Evolutionary conservation across 2,113 vertebrate genomes (phyloP), one percentile per base, ranked within the genome.

Genomic region (Cochlearius cochlearius): DNA sequence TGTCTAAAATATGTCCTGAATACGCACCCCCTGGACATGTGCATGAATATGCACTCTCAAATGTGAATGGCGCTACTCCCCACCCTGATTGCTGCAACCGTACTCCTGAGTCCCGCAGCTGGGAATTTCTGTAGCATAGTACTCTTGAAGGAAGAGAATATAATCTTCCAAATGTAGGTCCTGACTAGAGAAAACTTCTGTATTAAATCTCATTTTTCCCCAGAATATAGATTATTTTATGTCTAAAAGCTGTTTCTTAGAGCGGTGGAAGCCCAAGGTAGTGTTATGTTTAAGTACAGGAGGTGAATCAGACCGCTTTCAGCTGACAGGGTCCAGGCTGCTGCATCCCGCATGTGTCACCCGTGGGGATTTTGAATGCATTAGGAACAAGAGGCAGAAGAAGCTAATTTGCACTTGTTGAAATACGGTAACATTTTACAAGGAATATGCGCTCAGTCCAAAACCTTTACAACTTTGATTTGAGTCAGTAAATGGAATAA

Each of bases 1-100:
- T 91, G 25, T n/a, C 66, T 69, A 39, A 96, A 79, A 29, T 67
- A 53, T 20, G 18, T 82, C 49, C 49, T 85, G 64, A 81, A 39
- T 50, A 59, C 19, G 34, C 49, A 45, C 14, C 53, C 34, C 5
- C 21, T 43, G 66, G 55, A 22, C 39, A 36, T 7, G 14, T n/a
- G 22, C 38, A 26, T 45, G 43, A 41, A 23, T 41, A 41, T 25
- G 23, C n/a, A 12, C 34, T 52, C 41, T 85, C 43, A 47, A 64
- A 81, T 17, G 17, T 11, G 26, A 89, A 58, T 6, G 41, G 15
- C n/a, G 12, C 27, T 84, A 41, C 25, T 27, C n/a, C 91, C 21
- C 18, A 17, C 15, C 1, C 20, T 20, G 1, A 16, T 7, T 55
- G 15, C 56, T 11, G 1, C 11, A 58, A 34, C 41, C 0, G 0